Percentiles rank a stretch among this genome's conserved stretches.
Conservation (phyloP, 2,888 invertebrate genomes). For the Campoplex nolae region DNA sequence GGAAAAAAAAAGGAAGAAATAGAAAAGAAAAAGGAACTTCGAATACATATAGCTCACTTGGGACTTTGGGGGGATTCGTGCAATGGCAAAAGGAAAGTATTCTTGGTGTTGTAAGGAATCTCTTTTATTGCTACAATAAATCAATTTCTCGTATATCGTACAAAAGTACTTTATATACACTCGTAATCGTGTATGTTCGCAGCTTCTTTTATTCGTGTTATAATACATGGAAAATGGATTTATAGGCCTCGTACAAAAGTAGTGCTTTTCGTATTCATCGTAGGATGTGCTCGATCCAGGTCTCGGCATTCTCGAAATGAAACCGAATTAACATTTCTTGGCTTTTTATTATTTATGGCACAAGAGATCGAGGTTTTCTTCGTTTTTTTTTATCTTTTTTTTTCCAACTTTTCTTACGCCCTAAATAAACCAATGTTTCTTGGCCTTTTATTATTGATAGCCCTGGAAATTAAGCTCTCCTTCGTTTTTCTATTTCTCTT, state of each 20-base stretch:
- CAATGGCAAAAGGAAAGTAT: constrained; percentile 43
- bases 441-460: not conserved
- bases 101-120: constrained; percentile 45
- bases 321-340: not conserved
- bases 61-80: constrained; percentile 40
- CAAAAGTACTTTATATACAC: constrained; percentile 19
- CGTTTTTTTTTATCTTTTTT: not conserved
- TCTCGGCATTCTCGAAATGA: not conserved
- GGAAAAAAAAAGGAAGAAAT: not conserved
- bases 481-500: not conserved
- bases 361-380: not conserved
- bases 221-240: not conserved
- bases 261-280: not conserved
- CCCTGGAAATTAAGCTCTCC: not conserved
- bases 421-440: not conserved
- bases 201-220: too few species aligned
- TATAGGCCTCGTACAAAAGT: not conserved
- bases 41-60: constrained; percentile 62
- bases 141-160: constrained; percentile 51
- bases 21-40: not conserved
- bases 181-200: not conserved
- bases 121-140: constrained; percentile 60
- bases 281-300: not conserved
- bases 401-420: not conserved
- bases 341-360: not conserved